A percentile compares a stretch with the other conserved stretches of the same genome.
phyloP scores from a whole-genome alignment of 92 coral and sea anemone species.

The Epizoanthus scotinus region DNA sequence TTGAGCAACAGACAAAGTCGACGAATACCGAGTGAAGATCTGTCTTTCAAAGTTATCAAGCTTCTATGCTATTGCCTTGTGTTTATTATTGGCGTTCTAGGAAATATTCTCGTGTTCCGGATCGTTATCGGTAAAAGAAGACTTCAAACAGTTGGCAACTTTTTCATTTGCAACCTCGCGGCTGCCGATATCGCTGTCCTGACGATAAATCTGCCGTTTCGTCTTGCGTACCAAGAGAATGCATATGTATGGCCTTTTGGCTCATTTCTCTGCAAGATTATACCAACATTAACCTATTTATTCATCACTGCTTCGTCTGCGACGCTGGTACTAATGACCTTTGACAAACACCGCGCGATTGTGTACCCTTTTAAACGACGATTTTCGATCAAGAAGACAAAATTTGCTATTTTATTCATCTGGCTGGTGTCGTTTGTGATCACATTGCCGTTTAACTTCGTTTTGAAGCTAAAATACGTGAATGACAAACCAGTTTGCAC shows the following conservation, averaged over 20 bases:
- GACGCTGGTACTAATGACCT: conserved; percentile 72
- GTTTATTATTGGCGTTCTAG: conserved; percentile 75
- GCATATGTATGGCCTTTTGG: conserved; percentile 93
- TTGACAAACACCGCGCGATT: conserved; percentile 74
- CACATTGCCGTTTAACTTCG: conserved; percentile 76
- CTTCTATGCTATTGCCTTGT: conserved; percentile 71
- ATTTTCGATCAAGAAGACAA: conserved; percentile 62
- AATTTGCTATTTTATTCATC: conserved; percentile 49
- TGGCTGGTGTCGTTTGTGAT: conserved; percentile 65
- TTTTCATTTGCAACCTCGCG: conserved; percentile 82
- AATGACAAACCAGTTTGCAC: conserved; percentile 71
- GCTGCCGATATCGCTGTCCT: conserved; percentile 92
- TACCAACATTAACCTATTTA: conserved; percentile 78
- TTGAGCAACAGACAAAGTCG: conserved; percentile 1
- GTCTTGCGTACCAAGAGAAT: conserved; percentile 91
- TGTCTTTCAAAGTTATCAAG: conserved; percentile 74
- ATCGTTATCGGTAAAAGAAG: conserved; percentile 71
- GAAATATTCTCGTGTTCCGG: conserved; percentile 78
- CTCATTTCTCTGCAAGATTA: conserved; percentile 71
- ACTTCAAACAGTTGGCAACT: conserved; percentile 79
- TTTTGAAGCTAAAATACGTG: conserved; percentile 49
- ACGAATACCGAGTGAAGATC: conserved; percentile 39
- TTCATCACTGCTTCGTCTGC: conserved; percentile 88
- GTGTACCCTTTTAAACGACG: conserved; percentile 61
- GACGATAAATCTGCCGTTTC: conserved; percentile 80